Evolutionary conservation across 2,113 vertebrate genomes (phyloP).

Genomic region (Erinaceus europaeus): DNA sequence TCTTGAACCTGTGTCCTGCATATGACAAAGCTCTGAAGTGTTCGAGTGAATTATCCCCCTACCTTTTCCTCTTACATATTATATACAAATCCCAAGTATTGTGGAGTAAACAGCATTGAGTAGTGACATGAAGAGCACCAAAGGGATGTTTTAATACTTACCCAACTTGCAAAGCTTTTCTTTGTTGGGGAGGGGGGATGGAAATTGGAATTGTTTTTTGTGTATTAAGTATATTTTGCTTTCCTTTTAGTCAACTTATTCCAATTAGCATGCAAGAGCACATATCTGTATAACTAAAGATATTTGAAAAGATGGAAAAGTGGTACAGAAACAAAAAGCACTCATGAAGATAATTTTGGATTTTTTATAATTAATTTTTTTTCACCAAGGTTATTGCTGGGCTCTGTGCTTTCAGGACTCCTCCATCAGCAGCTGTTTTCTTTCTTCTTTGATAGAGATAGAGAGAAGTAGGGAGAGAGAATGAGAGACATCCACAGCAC

Average conservation of each 20-base stretch:
- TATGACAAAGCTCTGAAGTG: too few species aligned
- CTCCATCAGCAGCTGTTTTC: too few species aligned
- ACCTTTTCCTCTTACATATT: slow-evolving; percentile 34
- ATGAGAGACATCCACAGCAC: too few species aligned
- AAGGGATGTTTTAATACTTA: slow-evolving; percentile 38
- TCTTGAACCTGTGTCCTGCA: too few species aligned
- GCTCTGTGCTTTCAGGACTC: too few species aligned
- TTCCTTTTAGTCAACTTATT: slow-evolving; percentile 62
- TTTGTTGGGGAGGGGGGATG: slow-evolving; percentile 45
- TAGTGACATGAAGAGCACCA: background rate
- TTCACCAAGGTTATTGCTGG: too few species aligned
- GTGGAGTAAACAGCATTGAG: background rate
- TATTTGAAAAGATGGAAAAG: slow-evolving; percentile 58
- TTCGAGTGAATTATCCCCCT: too few species aligned
- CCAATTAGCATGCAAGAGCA: slow-evolving; percentile 39
- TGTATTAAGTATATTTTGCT: slow-evolving; percentile 65
- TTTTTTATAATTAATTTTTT: too few species aligned
- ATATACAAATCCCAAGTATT: slow-evolving; percentile 55
- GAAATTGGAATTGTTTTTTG: slow-evolving; percentile 53
- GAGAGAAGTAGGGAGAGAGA: too few species aligned
- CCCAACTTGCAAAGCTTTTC: slow-evolving; percentile 51
- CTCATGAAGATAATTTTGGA: too few species aligned
- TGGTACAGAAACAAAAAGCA: slow-evolving; percentile 48
- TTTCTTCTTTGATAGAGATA: too few species aligned
- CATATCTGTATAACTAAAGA: slow-evolving; percentile 54